phyloP scores from a whole-genome alignment of 2,113 vertebrate genomes.

The Callorhinus ursinus region DNA sequence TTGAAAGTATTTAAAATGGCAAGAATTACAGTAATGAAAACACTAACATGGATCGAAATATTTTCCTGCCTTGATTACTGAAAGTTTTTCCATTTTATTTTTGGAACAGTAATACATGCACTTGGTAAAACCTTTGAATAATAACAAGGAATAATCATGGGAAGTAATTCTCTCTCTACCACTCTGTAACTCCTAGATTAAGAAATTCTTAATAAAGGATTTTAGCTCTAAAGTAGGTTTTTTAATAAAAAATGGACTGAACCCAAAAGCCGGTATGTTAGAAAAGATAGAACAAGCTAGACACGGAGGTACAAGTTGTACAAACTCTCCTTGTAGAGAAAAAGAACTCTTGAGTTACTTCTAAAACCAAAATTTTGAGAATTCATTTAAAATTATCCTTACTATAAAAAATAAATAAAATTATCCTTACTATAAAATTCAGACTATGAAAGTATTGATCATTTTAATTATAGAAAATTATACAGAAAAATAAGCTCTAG shows the following conservation, averaged over 20 bases:
- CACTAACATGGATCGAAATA: background rate
- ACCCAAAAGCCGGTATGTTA: background rate
- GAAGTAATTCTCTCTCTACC: background rate
- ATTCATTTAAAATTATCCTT: background rate
- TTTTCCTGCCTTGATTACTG: background rate
- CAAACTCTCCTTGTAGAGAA: background rate
- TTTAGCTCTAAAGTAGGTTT: slow-evolving; percentile 16
- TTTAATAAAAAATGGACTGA: background rate
- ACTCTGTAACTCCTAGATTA: background rate
- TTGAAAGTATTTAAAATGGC: background rate
- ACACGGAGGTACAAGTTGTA: background rate
- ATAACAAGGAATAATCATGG: background rate
- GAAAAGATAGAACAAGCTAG: background rate
- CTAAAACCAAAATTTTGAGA: background rate
- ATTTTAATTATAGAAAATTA: slow-evolving; percentile 50
- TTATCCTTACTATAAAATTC: slow-evolving; percentile 17
- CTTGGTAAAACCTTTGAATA: background rate
- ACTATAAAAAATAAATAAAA: background rate
- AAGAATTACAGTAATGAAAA: background rate
- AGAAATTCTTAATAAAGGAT: slow-evolving; percentile 27
- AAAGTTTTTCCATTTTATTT: slow-evolving; percentile 3
- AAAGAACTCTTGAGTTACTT: slow-evolving; percentile 11
- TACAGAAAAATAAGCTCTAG: slow-evolving; percentile 38
- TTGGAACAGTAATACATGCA: background rate
- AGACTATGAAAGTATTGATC: background rate